A percentile compares a stretch with the other conserved stretches of the same genome.
phyloP scores from a whole-genome alignment of 1,140 invertebrate species.

The Dendroctonus ponderosae region DNA sequence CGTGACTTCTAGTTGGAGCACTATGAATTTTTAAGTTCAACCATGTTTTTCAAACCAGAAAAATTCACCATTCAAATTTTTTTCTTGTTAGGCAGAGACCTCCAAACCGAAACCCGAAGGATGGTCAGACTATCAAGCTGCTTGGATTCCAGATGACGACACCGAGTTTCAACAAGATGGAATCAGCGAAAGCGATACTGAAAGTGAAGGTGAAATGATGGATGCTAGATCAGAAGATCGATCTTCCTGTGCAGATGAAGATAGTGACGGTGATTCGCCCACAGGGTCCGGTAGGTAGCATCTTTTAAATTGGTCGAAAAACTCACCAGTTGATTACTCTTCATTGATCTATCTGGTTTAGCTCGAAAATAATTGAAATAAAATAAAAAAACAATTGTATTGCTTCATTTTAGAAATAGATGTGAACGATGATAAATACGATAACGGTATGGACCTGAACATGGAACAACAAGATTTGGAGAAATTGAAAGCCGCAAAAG shows the following conservation, averaged over 20 bases:
- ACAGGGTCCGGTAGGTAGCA: conserved; percentile 63
- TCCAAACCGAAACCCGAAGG: conserved; percentile 84
- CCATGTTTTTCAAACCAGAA: too few species aligned
- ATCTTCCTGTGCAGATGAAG: conserved; percentile 56
- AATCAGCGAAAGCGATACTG: conserved; percentile 50
- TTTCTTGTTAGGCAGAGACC: conserved; percentile 21
- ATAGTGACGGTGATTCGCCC: conserved; percentile 66
- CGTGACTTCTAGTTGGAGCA: too few species aligned
- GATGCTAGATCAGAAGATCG: conserved; percentile 62
- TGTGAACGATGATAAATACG: conserved; percentile 51
- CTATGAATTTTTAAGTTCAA: too few species aligned
- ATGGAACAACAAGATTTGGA: conserved; percentile 71
- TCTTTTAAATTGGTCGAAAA: conserved; percentile 27
- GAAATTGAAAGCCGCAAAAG: conserved; percentile 74
- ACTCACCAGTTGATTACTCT: background rate
- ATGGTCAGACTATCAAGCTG: conserved; percentile 93
- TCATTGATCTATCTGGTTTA: background rate
- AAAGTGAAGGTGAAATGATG: conserved; percentile 47
- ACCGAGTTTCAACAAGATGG: conserved; percentile 50
- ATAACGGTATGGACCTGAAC: conserved; percentile 65
- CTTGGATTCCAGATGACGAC: conserved; percentile 80
- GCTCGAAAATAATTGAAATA: background rate
- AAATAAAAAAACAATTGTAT: too few species aligned
- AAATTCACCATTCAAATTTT: too few species aligned
- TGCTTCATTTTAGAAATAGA: conserved; percentile 39